phyloP scores from a whole-genome alignment of 2,113 vertebrate species.

The Pantherophis guttatus region DNA sequence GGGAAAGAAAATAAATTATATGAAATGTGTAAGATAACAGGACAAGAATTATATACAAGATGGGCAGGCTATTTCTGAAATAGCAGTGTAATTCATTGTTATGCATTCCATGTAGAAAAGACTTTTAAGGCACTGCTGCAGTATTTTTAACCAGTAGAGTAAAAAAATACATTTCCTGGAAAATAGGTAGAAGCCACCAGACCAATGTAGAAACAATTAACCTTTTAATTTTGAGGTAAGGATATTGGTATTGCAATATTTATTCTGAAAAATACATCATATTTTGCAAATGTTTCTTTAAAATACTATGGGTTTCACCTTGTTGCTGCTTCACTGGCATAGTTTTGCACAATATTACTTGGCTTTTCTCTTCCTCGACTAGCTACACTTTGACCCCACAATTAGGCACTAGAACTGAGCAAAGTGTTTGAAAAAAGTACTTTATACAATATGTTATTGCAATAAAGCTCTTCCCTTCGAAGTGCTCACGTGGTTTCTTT shows the following conservation, averaged over 20 bases:
- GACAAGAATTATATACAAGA: neutral
- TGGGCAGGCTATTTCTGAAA: neutral
- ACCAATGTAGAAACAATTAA: neutral
- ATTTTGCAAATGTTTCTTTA: neutral
- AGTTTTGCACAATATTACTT: neutral
- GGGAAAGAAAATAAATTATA: neutral
- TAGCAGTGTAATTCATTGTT: neutral
- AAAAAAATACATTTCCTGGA: neutral
- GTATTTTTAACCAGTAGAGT: neutral
- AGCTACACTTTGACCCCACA: neutral
- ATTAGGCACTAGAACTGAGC: neutral
- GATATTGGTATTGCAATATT: neutral
- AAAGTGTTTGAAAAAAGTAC: neutral
- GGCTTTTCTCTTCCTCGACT: neutral
- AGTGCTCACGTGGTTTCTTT: neutral
- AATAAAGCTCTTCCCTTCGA: neutral
- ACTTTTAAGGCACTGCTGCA: neutral
- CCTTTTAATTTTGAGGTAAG: neutral
- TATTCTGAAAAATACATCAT: neutral
- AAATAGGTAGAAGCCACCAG: neutral
- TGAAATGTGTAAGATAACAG: neutral
- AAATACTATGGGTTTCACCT: neutral
- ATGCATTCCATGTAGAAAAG: neutral
- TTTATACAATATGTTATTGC: neutral
- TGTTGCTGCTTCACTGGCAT: neutral